Percentiles rank a stretch among this genome's conserved stretches.
Evolutionary conservation across 2,797 vertebrate genomes (phyloP).

Genomic region (Trachops cirrhosus): DNA sequence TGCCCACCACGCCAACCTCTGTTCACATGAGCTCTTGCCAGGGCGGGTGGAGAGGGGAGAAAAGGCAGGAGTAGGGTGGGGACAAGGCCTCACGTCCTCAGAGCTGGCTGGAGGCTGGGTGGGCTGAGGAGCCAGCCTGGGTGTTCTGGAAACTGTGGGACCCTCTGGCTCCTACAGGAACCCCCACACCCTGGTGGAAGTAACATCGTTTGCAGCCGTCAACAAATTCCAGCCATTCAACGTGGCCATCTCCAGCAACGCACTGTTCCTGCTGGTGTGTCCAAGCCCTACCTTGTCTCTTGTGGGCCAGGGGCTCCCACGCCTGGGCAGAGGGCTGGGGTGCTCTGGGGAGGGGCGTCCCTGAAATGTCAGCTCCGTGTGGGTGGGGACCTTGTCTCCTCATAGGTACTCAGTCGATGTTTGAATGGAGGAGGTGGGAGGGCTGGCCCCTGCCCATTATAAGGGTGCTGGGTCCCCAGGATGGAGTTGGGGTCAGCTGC

Average conservation of each 20-base stretch:
- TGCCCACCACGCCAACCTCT: rapidly evolving
- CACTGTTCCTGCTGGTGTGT: slow-evolving; percentile 91
- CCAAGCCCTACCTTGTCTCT: background rate
- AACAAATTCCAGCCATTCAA: slow-evolving; percentile 99
- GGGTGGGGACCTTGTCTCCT: rapidly evolving
- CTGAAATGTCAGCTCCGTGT: background rate
- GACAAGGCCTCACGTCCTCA: background rate
- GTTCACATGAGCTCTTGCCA: no score
- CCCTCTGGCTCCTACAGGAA: slow-evolving; percentile 83
- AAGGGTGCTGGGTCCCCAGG: background rate
- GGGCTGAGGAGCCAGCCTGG: background rate
- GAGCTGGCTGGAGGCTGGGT: background rate
- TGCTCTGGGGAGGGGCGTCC: no score
- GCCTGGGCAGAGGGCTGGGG: background rate
- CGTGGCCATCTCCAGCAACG: slow-evolving; percentile 91
- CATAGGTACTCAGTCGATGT: rapidly evolving
- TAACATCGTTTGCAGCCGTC: slow-evolving; percentile 93
- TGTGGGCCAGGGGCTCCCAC: background rate
- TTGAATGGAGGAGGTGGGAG: rapidly evolving
- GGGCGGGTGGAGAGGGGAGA: background rate
- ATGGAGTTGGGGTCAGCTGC: background rate
- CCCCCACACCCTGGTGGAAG: slow-evolving; percentile 94
- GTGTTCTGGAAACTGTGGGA: background rate
- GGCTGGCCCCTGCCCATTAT: background rate
- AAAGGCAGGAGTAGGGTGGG: background rate